Base-by-base conservation (phyloP, 1,140 invertebrate species). In the Drosophila rhopaloa region DNA sequence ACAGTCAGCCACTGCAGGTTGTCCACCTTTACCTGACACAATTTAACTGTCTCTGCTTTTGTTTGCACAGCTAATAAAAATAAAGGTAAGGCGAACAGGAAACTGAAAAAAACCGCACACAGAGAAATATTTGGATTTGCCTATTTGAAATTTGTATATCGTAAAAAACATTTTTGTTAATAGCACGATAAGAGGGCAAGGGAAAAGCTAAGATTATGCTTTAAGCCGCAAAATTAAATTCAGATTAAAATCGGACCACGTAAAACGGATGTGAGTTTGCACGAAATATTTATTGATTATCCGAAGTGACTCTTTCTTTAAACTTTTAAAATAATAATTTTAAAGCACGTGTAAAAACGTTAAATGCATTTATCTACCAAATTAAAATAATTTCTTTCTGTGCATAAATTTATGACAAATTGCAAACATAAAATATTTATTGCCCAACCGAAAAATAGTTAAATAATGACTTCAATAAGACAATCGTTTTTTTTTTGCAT, bases 11-110 rank as follows among this genome's bases (percentile, higher is more conserved):
- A 35, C 24, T 65, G 61, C 66, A 71, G 67, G 67, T 71, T 71
- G 67, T 71, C 50, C 50, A 71, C 67, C 67, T 71, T 68, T 71
- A 53, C 41, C 67, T 71, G 67, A 68, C 67, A 71, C 67, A 71
- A 44, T 71, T 71, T 47, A 48, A 46, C 43, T 53, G 48, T 67
- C 65, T 16, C 35, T 11, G 67, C 37, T 35, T 56, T 71, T 71
- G 67, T 71, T 71, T 68, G 37, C 46, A 27, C 29, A 62, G 63
- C 63, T 63, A 62, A 67, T 67, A 51, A 67, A 66, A 71, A 67
- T 16, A 67, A 67, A 66, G 63, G 63, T 37, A 60, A 32, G 62
- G 24, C 37, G 8, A 27, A 27, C 55, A 16, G 24, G 35, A 58
- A 65, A 61, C 24, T 56, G 14, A 61, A 57, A 40, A 16, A 40